Evolutionary conservation across 2,888 invertebrate genomes (phyloP).

Genomic region (Tetheella fluctuosa): DNA sequence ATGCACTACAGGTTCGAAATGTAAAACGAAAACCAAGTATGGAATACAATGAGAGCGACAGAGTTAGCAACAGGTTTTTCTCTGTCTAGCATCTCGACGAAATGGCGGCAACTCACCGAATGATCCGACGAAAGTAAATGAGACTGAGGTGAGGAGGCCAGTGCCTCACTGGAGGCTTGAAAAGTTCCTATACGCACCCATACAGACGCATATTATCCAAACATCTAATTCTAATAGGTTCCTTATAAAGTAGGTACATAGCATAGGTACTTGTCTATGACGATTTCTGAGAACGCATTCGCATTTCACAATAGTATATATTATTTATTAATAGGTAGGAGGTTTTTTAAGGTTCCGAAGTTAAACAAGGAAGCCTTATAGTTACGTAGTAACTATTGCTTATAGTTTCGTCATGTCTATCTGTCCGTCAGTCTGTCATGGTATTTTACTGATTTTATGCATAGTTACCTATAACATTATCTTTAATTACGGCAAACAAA

Average conservation of each 20-base stretch:
- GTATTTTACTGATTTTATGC: too few species aligned
- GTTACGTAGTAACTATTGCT: too few species aligned
- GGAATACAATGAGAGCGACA: conserved; percentile 76
- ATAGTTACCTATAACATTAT: too few species aligned
- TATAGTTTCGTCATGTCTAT: too few species aligned
- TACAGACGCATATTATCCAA: background rate
- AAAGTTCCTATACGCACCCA: conserved; percentile 22
- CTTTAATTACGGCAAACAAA: too few species aligned
- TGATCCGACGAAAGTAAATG: conserved; percentile 36
- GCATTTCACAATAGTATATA: background rate
- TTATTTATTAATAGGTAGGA: too few species aligned
- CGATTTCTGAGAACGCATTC: too few species aligned
- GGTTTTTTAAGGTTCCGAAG: too few species aligned
- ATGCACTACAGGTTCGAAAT: conserved; percentile 63
- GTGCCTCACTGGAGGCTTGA: conserved; percentile 20
- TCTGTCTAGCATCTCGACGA: conserved; percentile 59
- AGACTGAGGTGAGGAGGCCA: conserved; percentile 21
- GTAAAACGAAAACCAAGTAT: conserved; percentile 82
- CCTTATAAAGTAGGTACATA: background rate
- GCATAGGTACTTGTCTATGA: too few species aligned
- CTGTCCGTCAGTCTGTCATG: too few species aligned
- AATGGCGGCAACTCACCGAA: conserved; percentile 59
- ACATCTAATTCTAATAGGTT: background rate
- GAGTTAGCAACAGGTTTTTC: conserved; percentile 44
- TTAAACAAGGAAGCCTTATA: too few species aligned